Percentiles rank a stretch among this genome's conserved stretches.
Evolutionary conservation across 2,888 invertebrate species (phyloP).

Genomic region (Carabus problematicus): DNA sequence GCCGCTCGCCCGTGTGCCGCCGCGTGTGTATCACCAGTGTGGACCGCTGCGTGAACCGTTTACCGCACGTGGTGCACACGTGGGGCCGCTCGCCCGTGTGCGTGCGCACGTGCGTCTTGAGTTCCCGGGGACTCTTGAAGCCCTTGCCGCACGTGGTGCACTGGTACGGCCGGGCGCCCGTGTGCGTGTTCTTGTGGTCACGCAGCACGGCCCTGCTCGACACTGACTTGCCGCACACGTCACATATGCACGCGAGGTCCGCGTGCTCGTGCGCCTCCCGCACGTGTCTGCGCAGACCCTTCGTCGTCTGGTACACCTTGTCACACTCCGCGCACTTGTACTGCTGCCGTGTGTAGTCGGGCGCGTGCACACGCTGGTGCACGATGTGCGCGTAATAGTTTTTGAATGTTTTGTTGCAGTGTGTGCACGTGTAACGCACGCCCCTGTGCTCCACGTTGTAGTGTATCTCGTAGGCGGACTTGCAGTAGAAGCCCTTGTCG

Average conservation of each 20-base stretch:
- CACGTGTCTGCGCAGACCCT: too few species aligned
- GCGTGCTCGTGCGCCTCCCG: too few species aligned
- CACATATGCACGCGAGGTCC: too few species aligned
- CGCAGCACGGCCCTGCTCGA: slow-evolving; percentile 38
- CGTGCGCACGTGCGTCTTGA: slow-evolving; percentile 62
- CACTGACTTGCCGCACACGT: slow-evolving; percentile 23
- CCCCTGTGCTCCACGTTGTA: slow-evolving; percentile 45
- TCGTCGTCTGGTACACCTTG: slow-evolving; percentile 3
- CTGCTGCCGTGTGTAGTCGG: slow-evolving; percentile 50
- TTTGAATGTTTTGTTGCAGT: slow-evolving; percentile 47
- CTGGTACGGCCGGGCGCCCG: slow-evolving; percentile 57
- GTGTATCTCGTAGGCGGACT: slow-evolving; percentile 45
- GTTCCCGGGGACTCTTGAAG: slow-evolving; percentile 55
- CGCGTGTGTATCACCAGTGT: slow-evolving; percentile 62
- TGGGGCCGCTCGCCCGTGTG: slow-evolving; percentile 65
- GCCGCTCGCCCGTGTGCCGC: slow-evolving; percentile 64
- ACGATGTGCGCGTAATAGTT: slow-evolving; percentile 52
- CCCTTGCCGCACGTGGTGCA: slow-evolving; percentile 58
- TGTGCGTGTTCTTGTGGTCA: slow-evolving; percentile 47
- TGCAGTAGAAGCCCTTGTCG: slow-evolving; percentile 45
- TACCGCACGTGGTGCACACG: slow-evolving; percentile 63
- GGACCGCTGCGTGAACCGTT: slow-evolving; percentile 63
- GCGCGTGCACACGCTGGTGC: slow-evolving; percentile 9
- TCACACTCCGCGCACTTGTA: slow-evolving; percentile 60
- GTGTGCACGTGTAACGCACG: slow-evolving; percentile 45